phyloP scores from a whole-genome alignment of 2,888 invertebrate genomes.

The Vesta saturnalis region DNA sequence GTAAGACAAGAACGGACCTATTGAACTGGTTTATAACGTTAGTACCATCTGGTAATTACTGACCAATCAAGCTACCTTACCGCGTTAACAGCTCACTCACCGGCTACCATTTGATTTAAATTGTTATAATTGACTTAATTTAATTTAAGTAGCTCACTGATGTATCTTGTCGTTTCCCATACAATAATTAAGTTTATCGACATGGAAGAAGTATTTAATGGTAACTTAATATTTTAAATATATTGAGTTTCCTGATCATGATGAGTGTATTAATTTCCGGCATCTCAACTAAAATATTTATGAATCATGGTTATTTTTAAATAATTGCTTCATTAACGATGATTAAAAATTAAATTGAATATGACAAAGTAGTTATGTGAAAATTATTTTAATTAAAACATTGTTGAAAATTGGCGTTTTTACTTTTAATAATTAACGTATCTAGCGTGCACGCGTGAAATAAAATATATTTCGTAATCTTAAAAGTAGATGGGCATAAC shows the following conservation, averaged over 20 bases:
- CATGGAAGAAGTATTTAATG: background rate
- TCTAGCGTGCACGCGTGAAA: background rate
- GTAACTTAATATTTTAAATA: background rate
- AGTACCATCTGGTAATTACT: conserved; percentile 19
- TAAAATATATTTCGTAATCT: background rate
- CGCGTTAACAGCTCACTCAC: conserved; percentile 14
- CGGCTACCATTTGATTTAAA: conserved; percentile 16
- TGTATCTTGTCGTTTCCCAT: background rate
- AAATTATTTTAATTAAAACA: background rate
- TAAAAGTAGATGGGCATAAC: no score
- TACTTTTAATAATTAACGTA: background rate
- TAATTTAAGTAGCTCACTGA: background rate
- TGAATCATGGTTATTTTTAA: conserved; percentile 2
- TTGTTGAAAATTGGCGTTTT: background rate
- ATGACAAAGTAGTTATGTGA: background rate
- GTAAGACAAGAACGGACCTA: conserved; percentile 3
- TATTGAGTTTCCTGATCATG: background rate
- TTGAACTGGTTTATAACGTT: conserved; percentile 22
- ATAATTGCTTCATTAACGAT: background rate
- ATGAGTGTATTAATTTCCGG: background rate
- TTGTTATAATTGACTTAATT: conserved; percentile 19
- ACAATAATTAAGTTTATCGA: background rate
- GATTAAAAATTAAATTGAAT: no score
- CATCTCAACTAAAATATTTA: background rate
- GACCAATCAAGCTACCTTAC: conserved; percentile 11